Percentiles rank a stretch among this genome's conserved stretches.
These are phyloP conservation scores for Machaerirhynchus nigripectus DNA, from an alignment of 2,113 vertebrate genomes.

Conservation along the genomic window DNA sequence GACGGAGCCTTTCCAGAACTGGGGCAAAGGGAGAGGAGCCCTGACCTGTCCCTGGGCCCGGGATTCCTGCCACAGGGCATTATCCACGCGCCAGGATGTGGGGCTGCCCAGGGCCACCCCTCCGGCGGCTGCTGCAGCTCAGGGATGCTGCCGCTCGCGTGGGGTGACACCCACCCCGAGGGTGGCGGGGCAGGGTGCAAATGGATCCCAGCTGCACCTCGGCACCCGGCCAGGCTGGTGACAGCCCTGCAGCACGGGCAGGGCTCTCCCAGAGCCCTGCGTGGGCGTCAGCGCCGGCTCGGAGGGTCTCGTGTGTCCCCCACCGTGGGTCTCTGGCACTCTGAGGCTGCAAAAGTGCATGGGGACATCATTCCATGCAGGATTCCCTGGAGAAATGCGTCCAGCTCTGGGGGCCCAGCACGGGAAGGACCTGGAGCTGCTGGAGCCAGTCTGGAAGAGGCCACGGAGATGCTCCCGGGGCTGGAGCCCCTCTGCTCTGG, in stretches of 20 bases:
- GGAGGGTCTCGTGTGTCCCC: fast-evolving
- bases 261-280: not conserved
- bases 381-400: not conserved
- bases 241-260: not conserved
- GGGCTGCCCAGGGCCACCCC: not conserved
- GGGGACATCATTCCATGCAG: not conserved
- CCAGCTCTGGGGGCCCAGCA: fast-evolving
- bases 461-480: fast-evolving
- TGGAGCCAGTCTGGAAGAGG: fast-evolving
- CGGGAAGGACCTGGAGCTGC: not conserved
- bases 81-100: fast-evolving
- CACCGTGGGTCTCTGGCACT: fast-evolving
- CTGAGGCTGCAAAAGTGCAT: fast-evolving
- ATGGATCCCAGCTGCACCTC: fast-evolving
- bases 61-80: not conserved
- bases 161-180: fast-evolving
- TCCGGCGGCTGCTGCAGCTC: not conserved
- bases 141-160: fast-evolving
- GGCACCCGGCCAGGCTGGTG: not conserved
- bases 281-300: not conserved
- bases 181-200: not conserved
- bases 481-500: not conserved
- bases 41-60: not conserved
- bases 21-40: not conserved
- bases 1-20: not conserved